These are phyloP conservation scores for Dolichallabes microphthalmus DNA, from an alignment of 2,113 vertebrate genomes.

Conservation along the genomic window DNA sequence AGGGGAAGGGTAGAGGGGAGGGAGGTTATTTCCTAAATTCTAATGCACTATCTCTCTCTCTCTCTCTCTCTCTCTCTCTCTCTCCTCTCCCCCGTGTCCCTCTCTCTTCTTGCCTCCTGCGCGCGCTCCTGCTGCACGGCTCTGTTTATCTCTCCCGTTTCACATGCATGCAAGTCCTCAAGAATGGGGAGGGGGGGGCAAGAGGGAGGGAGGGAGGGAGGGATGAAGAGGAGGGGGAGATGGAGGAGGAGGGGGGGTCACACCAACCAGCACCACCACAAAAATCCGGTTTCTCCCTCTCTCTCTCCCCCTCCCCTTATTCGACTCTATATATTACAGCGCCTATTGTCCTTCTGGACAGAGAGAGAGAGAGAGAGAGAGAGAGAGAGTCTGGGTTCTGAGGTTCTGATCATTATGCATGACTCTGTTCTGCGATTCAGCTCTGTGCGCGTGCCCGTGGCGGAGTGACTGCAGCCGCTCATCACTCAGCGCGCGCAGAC, in stretches of 20 bases:
- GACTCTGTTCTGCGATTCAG: constrained; percentile 10
- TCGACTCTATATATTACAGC: constrained; percentile 64
- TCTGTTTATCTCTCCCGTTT: constrained; percentile 76
- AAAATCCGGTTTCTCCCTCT: constrained; percentile 63
- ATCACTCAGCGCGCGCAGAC: constrained; percentile 27
- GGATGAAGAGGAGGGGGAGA: constrained; percentile 54
- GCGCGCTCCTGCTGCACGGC: constrained; percentile 63
- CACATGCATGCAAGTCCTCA: constrained; percentile 70
- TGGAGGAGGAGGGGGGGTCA: constrained; percentile 59
- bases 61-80: constrained; percentile 29
- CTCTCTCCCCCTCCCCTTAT: constrained; percentile 61
- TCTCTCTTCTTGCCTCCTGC: constrained; percentile 53
- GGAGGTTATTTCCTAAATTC: constrained; percentile 64
- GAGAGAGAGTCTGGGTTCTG: constrained; percentile 2
- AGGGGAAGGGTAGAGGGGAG: constrained; percentile 55
- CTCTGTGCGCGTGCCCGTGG: background rate
- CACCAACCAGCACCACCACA: constrained; percentile 66
- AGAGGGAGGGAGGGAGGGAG: constrained; percentile 38
- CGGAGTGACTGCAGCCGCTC: constrained; percentile 29
- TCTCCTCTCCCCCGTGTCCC: constrained; percentile 32
- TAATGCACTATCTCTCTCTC: constrained; percentile 59
- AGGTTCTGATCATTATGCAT: constrained; percentile 16
- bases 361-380: constrained; percentile 11
- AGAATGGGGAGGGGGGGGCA: constrained; percentile 62
- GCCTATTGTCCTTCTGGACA: constrained; percentile 71